Conservation (phyloP, 2,797 vertebrate genomes). For the Oreonectes daqikongensis region DNA sequence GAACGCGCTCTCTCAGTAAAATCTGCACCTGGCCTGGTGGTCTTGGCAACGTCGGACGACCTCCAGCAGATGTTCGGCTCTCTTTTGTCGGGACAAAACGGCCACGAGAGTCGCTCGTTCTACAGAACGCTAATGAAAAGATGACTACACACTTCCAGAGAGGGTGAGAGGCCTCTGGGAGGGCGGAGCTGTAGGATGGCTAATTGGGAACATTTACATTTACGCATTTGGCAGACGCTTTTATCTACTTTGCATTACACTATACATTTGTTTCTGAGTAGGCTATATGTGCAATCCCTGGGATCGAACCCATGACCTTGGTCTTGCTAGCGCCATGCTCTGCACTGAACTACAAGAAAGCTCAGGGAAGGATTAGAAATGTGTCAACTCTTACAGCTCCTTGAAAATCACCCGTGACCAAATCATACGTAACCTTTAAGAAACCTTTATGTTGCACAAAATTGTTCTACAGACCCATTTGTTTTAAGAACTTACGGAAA, state of each 20-base stretch:
- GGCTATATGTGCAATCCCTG: too few species aligned
- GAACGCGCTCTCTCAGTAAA: constrained; percentile 59
- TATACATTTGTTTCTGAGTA: too few species aligned
- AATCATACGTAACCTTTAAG: too few species aligned
- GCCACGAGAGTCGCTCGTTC: constrained; percentile 71
- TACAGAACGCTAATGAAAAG: constrained; percentile 72
- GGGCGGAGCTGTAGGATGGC: constrained; percentile 77
- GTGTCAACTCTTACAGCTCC: constrained; percentile 35
- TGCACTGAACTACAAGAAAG: too few species aligned
- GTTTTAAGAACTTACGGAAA: too few species aligned
- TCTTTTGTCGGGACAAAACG: constrained; percentile 79
- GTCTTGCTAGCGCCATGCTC: too few species aligned
- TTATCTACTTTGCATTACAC: too few species aligned
- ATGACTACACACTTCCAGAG: constrained; percentile 54
- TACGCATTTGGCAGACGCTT: too few species aligned
- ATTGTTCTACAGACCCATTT: too few species aligned
- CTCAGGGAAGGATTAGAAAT: constrained; percentile 85
- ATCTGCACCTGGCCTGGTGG: constrained; percentile 79
- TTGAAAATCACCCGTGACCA: constrained; percentile 2
- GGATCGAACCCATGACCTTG: too few species aligned
- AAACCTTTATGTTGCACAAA: too few species aligned
- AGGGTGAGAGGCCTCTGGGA: constrained; percentile 79
- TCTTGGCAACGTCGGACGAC: constrained; percentile 58
- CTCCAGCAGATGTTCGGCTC: constrained; percentile 78
- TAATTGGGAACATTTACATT: too few species aligned